A percentile compares a stretch with the other conserved stretches of the same genome.
These are phyloP conservation scores for Patella vulgata DNA, from an alignment of 1,140 invertebrate species.

Conservation along the genomic window DNA sequence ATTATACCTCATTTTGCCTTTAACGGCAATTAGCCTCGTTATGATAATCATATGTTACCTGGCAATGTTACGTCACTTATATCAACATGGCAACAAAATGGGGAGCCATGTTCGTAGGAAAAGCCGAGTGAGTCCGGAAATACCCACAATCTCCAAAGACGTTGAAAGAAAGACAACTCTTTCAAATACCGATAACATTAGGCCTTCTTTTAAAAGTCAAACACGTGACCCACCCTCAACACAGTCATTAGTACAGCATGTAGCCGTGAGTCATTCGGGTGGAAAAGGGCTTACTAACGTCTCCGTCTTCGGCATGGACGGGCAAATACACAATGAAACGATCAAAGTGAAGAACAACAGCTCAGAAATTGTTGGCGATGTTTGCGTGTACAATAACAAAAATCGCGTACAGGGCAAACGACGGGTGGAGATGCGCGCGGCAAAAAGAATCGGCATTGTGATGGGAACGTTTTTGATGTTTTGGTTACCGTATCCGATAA, in stretches of 20 bases:
- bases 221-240: background rate
- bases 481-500: conserved; percentile 35
- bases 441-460: conserved; percentile 34
- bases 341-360: conserved; percentile 6
- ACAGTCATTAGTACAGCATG: no score
- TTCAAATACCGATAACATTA: background rate
- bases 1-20: conserved; percentile 32
- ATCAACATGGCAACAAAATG: conserved; percentile 30
- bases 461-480: conserved; percentile 27
- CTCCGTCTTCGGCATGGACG: conserved; percentile 32
- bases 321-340: conserved; percentile 18
- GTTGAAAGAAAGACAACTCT: background rate
- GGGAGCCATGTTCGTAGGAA: background rate
- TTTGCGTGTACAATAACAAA: conserved; percentile 36
- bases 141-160: background rate
- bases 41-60: conserved; percentile 29
- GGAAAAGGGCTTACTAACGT: background rate
- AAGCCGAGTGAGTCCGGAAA: background rate
- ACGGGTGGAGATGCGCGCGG: conserved; percentile 31
- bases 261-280: background rate
- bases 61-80: conserved; percentile 30
- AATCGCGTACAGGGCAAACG: conserved; percentile 33
- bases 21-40: conserved; percentile 22
- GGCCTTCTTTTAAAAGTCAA: background rate
- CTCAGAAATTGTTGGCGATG: conserved; percentile 22